phyloP scores from a whole-genome alignment of 2,888 invertebrate genomes.

The Beris chalybata region DNA sequence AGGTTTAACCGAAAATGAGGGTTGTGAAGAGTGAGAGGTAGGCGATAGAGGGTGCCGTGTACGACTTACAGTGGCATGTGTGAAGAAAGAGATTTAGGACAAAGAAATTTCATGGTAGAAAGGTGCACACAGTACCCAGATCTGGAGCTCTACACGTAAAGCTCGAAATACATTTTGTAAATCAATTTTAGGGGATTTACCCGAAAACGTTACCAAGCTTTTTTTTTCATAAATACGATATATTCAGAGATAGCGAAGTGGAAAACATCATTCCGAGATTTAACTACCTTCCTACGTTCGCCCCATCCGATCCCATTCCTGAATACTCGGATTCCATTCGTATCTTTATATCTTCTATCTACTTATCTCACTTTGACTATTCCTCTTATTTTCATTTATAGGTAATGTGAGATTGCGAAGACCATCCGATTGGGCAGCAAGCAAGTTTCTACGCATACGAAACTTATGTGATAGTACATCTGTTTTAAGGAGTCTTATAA shows the following conservation, averaged over 20 bases:
- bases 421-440: too few relatives aligned
- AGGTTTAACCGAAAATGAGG: too few relatives aligned
- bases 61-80: not conserved
- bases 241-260: conserved; percentile 23
- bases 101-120: conserved; percentile 10
- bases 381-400: too few relatives aligned
- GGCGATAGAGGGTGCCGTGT: too few relatives aligned
- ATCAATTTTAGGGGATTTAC: conserved; percentile 34
- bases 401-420: too few relatives aligned
- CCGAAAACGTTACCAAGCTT: conserved; percentile 31
- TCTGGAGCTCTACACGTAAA: not conserved
- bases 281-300: conserved; percentile 8
- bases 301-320: conserved; percentile 20
- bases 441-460: too few relatives aligned
- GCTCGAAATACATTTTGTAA: conserved; percentile 32
- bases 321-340: not conserved
- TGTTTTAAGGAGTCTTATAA: too few relatives aligned
- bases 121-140: not conserved
- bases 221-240: conserved; percentile 25
- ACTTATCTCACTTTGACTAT: too few relatives aligned
- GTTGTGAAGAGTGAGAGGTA: too few relatives aligned
- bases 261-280: conserved; percentile 32
- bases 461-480: too few relatives aligned
- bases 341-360: too few relatives aligned
- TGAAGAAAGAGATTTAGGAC: not conserved